phyloP scores from a whole-genome alignment of 2,797 vertebrate species.

The Darevskia nairensis region DNA sequence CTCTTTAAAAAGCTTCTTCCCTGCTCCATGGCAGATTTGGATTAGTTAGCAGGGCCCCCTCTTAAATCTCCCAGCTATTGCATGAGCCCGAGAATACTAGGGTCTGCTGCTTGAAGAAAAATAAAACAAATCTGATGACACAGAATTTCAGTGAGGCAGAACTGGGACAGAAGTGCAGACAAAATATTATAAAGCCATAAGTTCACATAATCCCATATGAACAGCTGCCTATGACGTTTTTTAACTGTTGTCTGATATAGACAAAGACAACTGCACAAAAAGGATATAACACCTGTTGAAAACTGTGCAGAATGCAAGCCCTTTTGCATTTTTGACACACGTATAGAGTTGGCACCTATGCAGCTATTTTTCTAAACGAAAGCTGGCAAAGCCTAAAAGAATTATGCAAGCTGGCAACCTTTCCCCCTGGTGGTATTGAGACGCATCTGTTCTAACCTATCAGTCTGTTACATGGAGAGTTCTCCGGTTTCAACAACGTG shows the following conservation, averaged over 20 bases:
- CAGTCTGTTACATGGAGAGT: neutral
- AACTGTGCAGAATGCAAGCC: slow-evolving; percentile 13
- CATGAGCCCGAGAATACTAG: neutral
- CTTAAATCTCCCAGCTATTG: neutral
- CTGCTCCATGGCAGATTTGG: neutral
- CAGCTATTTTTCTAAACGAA: slow-evolving; percentile 31
- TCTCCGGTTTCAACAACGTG: neutral
- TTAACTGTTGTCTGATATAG: slow-evolving; percentile 12
- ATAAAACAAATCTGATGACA: neutral
- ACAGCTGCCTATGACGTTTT: slow-evolving; percentile 27
- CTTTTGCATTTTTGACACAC: slow-evolving; percentile 7
- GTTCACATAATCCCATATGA: slow-evolving; percentile 23
- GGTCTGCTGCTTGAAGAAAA: neutral
- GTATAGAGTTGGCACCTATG: slow-evolving; percentile 18
- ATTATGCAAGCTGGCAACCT: neutral
- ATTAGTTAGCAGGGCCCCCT: neutral
- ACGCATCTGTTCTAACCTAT: slow-evolving; percentile 23
- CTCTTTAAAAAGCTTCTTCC: neutral
- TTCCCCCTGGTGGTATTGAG: neutral
- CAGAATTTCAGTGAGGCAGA: neutral
- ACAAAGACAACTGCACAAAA: slow-evolving; percentile 28
- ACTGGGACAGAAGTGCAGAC: slow-evolving; percentile 14
- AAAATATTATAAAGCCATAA: slow-evolving; percentile 16
- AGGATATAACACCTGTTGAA: slow-evolving; percentile 20
- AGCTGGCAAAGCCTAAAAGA: slow-evolving; percentile 16